phyloP scores from a whole-genome alignment of 2,888 invertebrate species.

The Polymixis lichenea region DNA sequence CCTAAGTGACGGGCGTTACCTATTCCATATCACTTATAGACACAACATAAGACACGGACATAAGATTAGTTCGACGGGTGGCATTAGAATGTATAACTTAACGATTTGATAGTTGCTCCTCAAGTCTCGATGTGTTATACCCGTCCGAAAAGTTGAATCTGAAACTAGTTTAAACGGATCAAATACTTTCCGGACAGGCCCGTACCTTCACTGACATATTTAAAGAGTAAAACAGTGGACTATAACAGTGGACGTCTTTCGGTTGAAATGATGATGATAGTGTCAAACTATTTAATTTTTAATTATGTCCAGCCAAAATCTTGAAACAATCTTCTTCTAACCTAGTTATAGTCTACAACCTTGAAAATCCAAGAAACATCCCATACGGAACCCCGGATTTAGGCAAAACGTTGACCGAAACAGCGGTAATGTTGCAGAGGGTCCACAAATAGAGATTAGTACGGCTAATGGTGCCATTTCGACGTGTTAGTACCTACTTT shows the following conservation, averaged over 20 bases:
- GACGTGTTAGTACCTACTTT: constrained; percentile 71
- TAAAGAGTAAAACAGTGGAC: no score
- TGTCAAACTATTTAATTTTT: background rate
- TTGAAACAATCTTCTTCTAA: background rate
- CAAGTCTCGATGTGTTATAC: no score
- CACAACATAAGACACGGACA: no score
- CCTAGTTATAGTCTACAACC: background rate
- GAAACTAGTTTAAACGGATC: no score
- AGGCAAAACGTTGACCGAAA: constrained; percentile 78
- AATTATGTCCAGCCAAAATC: background rate
- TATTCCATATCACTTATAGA: no score
- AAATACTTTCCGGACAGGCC: no score
- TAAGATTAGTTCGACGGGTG: no score
- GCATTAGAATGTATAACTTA: no score
- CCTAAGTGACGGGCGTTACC: no score
- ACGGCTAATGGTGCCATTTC: constrained; percentile 84
- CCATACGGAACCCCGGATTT: constrained; percentile 69
- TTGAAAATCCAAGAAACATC: background rate
- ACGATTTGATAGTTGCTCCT: no score
- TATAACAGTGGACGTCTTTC: background rate
- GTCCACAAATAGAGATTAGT: constrained; percentile 85
- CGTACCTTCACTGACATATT: no score
- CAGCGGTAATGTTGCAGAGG: constrained; percentile 73
- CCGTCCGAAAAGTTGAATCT: no score
- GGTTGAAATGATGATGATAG: background rate